Percentiles rank a stretch among this genome's conserved stretches.
phyloP scores from a whole-genome alignment of 2,888 invertebrate species.

The Cotesia congregata region DNA sequence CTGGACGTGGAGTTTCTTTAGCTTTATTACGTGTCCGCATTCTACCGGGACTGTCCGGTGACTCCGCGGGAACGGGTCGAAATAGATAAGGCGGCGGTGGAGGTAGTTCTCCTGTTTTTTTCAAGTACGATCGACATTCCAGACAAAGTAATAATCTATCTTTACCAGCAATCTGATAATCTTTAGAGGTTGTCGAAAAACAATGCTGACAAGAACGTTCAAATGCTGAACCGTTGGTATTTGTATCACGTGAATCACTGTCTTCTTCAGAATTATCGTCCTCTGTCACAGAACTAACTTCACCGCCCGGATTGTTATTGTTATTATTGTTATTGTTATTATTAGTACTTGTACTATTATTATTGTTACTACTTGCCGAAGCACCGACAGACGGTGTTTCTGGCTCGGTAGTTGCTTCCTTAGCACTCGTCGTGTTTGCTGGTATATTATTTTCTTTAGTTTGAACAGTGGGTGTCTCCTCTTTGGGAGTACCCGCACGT shows the following conservation, averaged over 20 bases:
- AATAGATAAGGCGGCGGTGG: conserved; percentile 73
- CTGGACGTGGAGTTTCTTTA: conserved; percentile 75
- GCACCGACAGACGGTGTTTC: conserved; percentile 65
- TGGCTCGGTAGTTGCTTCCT: conserved; percentile 63
- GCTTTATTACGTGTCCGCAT: conserved; percentile 89
- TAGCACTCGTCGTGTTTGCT: conserved; percentile 46
- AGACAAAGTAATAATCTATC: conserved; percentile 80
- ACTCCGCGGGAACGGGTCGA: conserved; percentile 73
- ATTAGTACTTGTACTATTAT: conserved; percentile 37
- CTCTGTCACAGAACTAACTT: conserved; percentile 83
- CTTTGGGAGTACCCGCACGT: conserved; percentile 83
- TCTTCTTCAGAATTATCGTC: conserved; percentile 96
- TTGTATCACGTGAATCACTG: conserved; percentile 90
- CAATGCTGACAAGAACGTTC: conserved; percentile 81
- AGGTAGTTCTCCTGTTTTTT: conserved; percentile 83
- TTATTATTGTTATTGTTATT: conserved; percentile 44
- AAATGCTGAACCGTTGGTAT: conserved; percentile 63
- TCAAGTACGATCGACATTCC: conserved; percentile 82
- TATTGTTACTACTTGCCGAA: conserved; percentile 70
- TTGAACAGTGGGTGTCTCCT: conserved; percentile 76
- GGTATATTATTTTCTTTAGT: conserved; percentile 60
- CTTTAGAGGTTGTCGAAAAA: conserved; percentile 76
- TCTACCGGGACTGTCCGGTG: conserved; percentile 87
- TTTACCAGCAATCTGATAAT: conserved; percentile 78
- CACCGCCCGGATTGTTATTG: conserved; percentile 70